These are phyloP conservation scores for Nesospiza acunhae DNA, from an alignment of 2,113 vertebrate species.

Conservation along the genomic window DNA sequence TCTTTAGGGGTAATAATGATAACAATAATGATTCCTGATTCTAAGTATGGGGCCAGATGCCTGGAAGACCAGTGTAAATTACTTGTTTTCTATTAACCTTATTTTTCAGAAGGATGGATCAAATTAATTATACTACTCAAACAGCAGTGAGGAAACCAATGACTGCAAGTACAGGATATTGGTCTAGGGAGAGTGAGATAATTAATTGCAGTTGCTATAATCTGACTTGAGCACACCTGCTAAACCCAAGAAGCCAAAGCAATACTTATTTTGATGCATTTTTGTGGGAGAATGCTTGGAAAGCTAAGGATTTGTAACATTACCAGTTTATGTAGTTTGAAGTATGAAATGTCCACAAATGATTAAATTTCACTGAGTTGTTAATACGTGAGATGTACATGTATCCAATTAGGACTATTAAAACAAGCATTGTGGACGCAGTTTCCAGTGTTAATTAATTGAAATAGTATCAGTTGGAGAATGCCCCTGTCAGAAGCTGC, in stretches of 20 bases:
- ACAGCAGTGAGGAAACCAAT: not conserved
- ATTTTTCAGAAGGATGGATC: not conserved
- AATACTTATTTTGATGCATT: constrained; percentile 43
- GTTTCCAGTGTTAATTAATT: constrained; percentile 20
- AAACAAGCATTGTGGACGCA: not conserved
- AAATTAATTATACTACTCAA: constrained; percentile 20
- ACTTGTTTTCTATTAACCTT: not conserved
- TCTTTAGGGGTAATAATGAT: not conserved
- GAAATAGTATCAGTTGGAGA: not conserved
- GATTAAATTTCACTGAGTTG: not conserved
- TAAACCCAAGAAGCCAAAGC: not conserved
- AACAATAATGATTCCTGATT: not conserved
- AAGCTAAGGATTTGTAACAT: not conserved
- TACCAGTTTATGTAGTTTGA: not conserved
- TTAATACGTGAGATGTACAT: not conserved
- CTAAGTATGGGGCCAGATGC: not conserved
- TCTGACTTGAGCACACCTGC: not conserved
- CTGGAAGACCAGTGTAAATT: not conserved
- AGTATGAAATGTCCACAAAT: not conserved
- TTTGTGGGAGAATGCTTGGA: constrained; percentile 13
- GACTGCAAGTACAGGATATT: not conserved
- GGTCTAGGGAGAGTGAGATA: not conserved
- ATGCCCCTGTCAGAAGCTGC: not conserved
- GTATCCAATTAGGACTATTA: not conserved
- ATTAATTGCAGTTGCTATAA: constrained; percentile 18